Evolutionary conservation across 2,113 vertebrate genomes (phyloP).

Genomic region (Diadophis punctatus): DNA sequence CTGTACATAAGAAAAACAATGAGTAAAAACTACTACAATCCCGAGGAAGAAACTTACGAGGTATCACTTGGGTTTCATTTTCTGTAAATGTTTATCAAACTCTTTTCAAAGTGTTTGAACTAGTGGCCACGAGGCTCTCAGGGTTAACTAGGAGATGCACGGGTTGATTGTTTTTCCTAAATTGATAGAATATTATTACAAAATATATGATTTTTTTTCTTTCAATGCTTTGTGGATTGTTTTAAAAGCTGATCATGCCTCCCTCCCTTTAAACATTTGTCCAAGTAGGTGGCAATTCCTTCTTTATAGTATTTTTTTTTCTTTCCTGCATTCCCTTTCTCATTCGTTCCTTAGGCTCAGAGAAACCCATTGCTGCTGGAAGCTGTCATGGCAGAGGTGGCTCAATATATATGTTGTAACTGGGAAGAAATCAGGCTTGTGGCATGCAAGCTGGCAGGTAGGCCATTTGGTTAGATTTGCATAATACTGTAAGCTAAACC

Average conservation of each 20-base stretch:
- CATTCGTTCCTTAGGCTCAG: background rate
- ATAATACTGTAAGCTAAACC: background rate
- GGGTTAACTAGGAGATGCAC: background rate
- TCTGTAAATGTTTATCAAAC: background rate
- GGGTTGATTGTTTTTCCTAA: background rate
- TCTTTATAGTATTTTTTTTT: background rate
- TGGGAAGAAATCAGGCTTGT: background rate
- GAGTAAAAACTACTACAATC: background rate
- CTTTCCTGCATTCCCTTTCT: background rate
- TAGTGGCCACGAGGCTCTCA: background rate
- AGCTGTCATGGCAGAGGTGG: background rate
- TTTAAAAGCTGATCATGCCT: background rate
- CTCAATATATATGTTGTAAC: background rate
- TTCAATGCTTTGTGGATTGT: background rate
- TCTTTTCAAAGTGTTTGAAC: background rate
- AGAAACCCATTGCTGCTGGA: background rate
- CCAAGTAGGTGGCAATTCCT: background rate
- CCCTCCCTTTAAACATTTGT: background rate
- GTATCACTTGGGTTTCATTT: background rate
- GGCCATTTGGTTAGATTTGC: background rate
- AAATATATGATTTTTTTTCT: background rate
- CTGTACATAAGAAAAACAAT: background rate
- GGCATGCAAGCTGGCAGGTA: constrained; percentile 9
- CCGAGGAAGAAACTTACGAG: background rate
- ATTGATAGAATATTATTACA: background rate